phyloP scores from a whole-genome alignment of 2,888 invertebrate species.

The Pandemis heparana region DNA sequence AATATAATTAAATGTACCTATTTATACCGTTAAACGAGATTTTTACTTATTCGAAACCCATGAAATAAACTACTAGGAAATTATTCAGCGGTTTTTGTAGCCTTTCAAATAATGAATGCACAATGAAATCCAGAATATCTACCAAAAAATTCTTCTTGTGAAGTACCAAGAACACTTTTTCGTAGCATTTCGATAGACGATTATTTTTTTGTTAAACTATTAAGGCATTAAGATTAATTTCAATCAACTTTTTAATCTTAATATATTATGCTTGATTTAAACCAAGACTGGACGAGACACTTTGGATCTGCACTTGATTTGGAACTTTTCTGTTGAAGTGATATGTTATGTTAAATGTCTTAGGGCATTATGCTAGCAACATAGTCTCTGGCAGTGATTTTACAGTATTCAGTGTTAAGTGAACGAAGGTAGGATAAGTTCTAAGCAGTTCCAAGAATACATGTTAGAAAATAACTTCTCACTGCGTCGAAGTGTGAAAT shows the following conservation, averaged over 20 bases:
- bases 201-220: not conserved
- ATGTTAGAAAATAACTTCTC: conserved; percentile 46
- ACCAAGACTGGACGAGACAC: not conserved
- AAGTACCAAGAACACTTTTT: conserved; percentile 67
- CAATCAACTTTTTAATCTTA: not conserved
- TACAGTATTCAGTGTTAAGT: conserved; percentile 39
- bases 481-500: conserved; percentile 61
- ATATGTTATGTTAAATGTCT: not conserved
- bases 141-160: conserved; percentile 74
- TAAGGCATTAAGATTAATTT: not conserved
- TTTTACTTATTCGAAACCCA: too few species aligned
- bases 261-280: not conserved
- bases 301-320: not conserved
- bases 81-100: not conserved
- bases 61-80: not conserved
- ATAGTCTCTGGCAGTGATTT: not conserved
- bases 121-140: not conserved
- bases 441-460: conserved; percentile 46
- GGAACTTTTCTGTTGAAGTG: not conserved
- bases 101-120: not conserved
- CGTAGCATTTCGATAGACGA: conserved; percentile 52
- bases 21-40: too few species aligned
- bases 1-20: too few species aligned
- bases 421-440: conserved; percentile 47
- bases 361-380: not conserved